phyloP scores from a whole-genome alignment of 2,113 vertebrate species.

The Heterocephalus glaber region DNA sequence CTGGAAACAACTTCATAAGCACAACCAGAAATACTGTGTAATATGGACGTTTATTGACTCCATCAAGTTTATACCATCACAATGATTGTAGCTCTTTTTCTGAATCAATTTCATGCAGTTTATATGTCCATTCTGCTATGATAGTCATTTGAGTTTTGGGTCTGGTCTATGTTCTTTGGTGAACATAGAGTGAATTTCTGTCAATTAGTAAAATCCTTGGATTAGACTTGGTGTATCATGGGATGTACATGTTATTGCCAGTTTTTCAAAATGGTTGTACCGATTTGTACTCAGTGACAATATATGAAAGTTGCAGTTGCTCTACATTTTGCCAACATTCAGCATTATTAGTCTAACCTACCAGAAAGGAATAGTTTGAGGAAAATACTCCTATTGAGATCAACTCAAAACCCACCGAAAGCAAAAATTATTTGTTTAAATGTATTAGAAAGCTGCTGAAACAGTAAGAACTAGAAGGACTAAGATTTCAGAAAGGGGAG shows the following conservation, averaged over 20 bases:
- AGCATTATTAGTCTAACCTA: not conserved
- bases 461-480: not conserved
- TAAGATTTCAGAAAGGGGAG: not conserved
- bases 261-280: slow-evolving; percentile 28
- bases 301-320: not conserved
- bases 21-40: not conserved
- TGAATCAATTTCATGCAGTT: not conserved
- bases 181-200: not conserved
- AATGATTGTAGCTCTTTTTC: not conserved
- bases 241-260: not conserved
- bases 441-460: not conserved
- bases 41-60: not conserved
- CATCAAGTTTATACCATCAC: not conserved
- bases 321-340: not conserved
- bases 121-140: not conserved
- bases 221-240: not conserved
- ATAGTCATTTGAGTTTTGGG: not conserved
- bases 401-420: not conserved
- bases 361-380: not conserved
- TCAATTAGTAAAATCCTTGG: not conserved
- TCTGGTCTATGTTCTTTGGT: not conserved
- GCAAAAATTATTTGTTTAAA: not conserved
- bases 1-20: not conserved
- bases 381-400: not conserved
- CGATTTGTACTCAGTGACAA: not conserved